Base-by-base conservation (phyloP, 1,140 invertebrate species). In the Octopus bimaculoides region DNA sequence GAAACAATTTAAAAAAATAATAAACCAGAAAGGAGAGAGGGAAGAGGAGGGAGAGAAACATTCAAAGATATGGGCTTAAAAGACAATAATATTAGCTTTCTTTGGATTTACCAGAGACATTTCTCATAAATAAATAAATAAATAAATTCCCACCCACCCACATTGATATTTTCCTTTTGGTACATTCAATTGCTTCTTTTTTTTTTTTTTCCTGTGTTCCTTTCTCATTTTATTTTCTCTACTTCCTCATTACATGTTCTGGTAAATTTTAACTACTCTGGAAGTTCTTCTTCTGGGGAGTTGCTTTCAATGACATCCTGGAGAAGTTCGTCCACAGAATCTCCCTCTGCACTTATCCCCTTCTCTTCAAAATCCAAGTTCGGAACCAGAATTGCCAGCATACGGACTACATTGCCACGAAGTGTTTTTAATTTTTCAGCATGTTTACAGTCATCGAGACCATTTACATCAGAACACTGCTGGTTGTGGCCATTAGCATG, bases 251-350 rank as follows among this genome's bases (percentile, higher is more conserved):
- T 85, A 82, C 78, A 77, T 81, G 82, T 84, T 83, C 17, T 71
- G 17, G 17, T 71, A n/a, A 71, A 71, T 14, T 14, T 20, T 71
- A n/a, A 6, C 66, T 71, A 71, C 26, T 71, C 66, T 71, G 66
- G 17, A 71, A 20, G 17, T 53, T 86, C 86, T 52, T 88, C 87
- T 54, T 88, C 87, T 55, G 86, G 86, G 17, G 86, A 87, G 85
- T 89, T 89, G 85, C 88, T 89, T 83, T 89, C 87, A 54, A 89
- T 89, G 52, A 89, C 88, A 80, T 89, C 89, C 78, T 88, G 85
- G n/a, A 89, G 83, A 17, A 89, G 85, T 77, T 89, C 86, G 78
- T 89, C 89, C 52, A 89, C 87, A 8, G 88, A 86, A 77, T 89
- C 88, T 8, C 87, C 85, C 74, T 89, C 86, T 8, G 86, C 87